Percentiles rank a stretch among this genome's conserved stretches.
Conservation (phyloP, 1,140 invertebrate species). For the Colletes latitarsis region DNA sequence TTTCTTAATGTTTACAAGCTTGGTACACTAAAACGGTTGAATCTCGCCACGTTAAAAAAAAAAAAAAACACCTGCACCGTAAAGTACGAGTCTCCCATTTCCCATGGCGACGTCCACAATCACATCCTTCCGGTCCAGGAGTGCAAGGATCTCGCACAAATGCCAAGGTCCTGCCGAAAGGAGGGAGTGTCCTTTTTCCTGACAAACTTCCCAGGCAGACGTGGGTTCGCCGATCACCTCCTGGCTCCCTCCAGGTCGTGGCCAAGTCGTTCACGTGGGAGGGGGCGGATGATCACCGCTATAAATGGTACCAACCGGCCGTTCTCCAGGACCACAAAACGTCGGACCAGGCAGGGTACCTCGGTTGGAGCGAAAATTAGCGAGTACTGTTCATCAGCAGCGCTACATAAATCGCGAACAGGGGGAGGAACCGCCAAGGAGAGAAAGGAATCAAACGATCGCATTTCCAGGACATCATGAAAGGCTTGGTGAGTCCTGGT, state of each 20-base stretch:
- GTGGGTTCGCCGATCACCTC: conserved; percentile 53
- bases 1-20: too few relatives aligned
- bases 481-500: conserved; percentile 65
- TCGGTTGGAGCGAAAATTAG: conserved; percentile 49
- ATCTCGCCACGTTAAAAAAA: too few relatives aligned
- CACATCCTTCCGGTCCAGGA: conserved; percentile 42
- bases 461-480: conserved; percentile 50
- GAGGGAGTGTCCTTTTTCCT: conserved; percentile 57
- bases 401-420: conserved; percentile 50
- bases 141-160: conserved; percentile 60
- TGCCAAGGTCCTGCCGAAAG: conserved; percentile 72
- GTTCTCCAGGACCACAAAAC: conserved; percentile 77
- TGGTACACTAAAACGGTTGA: too few relatives aligned
- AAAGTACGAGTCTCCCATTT: not conserved
- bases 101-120: not conserved
- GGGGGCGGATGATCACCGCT: conserved; percentile 72
- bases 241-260: conserved; percentile 63
- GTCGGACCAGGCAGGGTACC: conserved; percentile 55
- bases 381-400: conserved; percentile 72
- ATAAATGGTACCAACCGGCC: conserved; percentile 76
- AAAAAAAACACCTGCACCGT: too few relatives aligned
- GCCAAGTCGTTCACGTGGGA: conserved; percentile 60
- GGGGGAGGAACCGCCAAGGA: conserved; percentile 31
- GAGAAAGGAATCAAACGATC: conserved; percentile 24
- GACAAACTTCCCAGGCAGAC: conserved; percentile 50